Conservation (phyloP, 2,888 invertebrate species). For the Cenopis cana region DNA sequence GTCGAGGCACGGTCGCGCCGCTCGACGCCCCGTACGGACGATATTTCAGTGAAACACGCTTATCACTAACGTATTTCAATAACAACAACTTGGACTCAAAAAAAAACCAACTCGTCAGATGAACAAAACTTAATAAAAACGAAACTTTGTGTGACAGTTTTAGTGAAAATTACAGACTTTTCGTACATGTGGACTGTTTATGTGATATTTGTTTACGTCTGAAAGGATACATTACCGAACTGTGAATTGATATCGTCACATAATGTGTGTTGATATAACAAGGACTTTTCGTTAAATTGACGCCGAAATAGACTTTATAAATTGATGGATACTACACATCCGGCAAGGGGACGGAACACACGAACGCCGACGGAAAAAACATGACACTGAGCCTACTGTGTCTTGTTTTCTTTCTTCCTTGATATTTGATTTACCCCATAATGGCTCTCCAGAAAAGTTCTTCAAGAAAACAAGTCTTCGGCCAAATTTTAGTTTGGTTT, state of each 20-base stretch:
- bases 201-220: conserved; percentile 61
- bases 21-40: conserved; percentile 74
- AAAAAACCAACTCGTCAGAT: conserved; percentile 46
- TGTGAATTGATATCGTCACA: conserved; percentile 59
- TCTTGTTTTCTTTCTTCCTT: conserved; percentile 82
- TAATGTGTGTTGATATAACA: conserved; percentile 64
- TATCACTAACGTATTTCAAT: conserved; percentile 68
- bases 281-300: conserved; percentile 72
- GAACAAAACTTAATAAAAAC: conserved; percentile 33
- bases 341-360: conserved; percentile 77
- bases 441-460: conserved; percentile 74
- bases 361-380: conserved; percentile 83
- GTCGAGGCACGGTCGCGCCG: conserved; percentile 80
- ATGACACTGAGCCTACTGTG: conserved; percentile 81
- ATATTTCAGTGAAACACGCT: conserved; percentile 78
- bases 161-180: conserved; percentile 48
- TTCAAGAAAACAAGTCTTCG: conserved; percentile 67
- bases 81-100: conserved; percentile 59
- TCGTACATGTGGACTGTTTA: conserved; percentile 64
- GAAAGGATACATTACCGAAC: conserved; percentile 53
- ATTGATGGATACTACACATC: conserved; percentile 83
- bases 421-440: conserved; percentile 77
- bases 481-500: conserved; percentile 77
- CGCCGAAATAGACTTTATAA: conserved; percentile 71
- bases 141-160: conserved; percentile 48